Evolutionary conservation across 1,140 invertebrate species (phyloP), one percentile per base, ranked within the genome.

Genomic region (Temnothorax longispinosus): DNA sequence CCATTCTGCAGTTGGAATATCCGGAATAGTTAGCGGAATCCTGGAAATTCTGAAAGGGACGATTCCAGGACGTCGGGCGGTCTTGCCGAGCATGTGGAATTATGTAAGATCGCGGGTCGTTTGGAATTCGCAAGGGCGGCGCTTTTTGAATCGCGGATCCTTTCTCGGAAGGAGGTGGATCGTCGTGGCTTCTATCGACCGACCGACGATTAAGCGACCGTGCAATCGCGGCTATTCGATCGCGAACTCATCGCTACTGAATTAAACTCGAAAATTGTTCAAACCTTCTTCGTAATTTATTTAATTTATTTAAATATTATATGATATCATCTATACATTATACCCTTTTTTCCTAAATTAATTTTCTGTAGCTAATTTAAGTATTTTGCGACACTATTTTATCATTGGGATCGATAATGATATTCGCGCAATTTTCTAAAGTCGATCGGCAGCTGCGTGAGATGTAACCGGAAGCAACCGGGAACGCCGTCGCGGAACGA

Each of bases 141-240:
- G 74, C 89, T 90, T 89, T 90, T 90, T 90, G 88, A 90, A 89
- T 89, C 89, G 89, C 89, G 89, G 56, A 89, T 87, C 88, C 88
- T 72, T 90, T 90, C 89, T 90, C 72, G 67, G 89, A 90, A 90
- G 72, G 8, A 64, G 77, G 74, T 62, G 67, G 15, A 62, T 75
- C 75, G 85, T 81, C 76, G 54, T 86, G 32, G 67, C 54, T 52
- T 56, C 69, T 32, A 77, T 69, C 87, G 71, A 72, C 52, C 44
- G 52, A 58, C 52, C 41, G 18, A 47, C 87, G 71, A 82, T 60
- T 64, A 72, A 47, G 52, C 74, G 67, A 72, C 35, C 76, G 84
- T 72, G 41, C 88, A 89, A 89, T 89, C 88, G 88, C 67, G 76
- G 18, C 54, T 64, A 65, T 58, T 87, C 85, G 72, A 90, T 90